A percentile compares a stretch with the other conserved stretches of the same genome.
phyloP scores from a whole-genome alignment of 1,140 invertebrate species.

The Meloidogyne hapla region DNA sequence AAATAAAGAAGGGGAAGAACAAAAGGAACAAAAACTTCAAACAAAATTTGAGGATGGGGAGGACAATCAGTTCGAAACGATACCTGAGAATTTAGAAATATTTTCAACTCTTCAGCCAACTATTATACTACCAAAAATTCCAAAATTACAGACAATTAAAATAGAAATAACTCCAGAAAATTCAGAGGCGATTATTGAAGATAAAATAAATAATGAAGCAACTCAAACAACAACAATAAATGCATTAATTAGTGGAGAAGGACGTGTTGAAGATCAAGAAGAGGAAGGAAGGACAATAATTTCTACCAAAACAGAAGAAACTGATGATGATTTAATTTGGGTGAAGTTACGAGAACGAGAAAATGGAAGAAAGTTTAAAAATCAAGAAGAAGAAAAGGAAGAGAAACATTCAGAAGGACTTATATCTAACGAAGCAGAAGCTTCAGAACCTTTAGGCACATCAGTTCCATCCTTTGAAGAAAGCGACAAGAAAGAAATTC shows the following conservation, averaged over 20 bases:
- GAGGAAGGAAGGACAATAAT: background rate
- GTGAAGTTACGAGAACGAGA: background rate
- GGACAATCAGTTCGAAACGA: background rate
- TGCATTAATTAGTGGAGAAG: background rate
- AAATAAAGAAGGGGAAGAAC: background rate
- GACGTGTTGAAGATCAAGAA: background rate
- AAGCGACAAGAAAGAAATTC: background rate
- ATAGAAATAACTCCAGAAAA: background rate
- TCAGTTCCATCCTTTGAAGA: background rate
- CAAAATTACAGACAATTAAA: slow-evolving; percentile 4
- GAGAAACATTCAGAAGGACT: background rate
- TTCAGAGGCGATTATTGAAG: background rate
- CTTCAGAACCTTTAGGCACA: background rate
- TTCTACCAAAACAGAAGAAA: background rate
- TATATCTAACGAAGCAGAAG: no score
- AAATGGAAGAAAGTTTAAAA: background rate
- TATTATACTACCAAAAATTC: background rate
- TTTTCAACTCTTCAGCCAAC: background rate
- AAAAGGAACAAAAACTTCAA: background rate
- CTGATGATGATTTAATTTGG: slow-evolving; percentile 14
- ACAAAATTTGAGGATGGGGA: background rate
- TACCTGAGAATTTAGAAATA: background rate
- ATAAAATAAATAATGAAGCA: background rate
- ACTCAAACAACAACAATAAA: background rate
- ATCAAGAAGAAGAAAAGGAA: background rate